Evolutionary conservation across 1,140 invertebrate genomes (phyloP).

Genomic region (Drepana arcuata): DNA sequence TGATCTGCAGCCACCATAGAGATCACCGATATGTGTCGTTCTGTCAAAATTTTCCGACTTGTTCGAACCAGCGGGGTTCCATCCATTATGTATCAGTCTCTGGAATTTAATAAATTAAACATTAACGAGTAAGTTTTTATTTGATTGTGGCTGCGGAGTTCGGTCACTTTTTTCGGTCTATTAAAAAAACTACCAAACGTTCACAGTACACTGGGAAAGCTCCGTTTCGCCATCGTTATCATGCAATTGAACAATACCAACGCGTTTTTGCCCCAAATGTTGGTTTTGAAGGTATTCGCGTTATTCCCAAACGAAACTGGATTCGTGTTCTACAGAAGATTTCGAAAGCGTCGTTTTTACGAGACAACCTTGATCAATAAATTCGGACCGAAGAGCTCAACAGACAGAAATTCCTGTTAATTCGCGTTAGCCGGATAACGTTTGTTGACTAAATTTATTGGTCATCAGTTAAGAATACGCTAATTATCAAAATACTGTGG

Average conservation of each 20-base stretch:
- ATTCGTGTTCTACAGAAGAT: conserved; percentile 25
- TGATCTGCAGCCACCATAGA: conserved; percentile 41
- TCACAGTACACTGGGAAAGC: conserved; percentile 61
- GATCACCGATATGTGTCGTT: conserved; percentile 46
- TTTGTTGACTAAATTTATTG: too few relatives aligned
- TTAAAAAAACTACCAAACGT: conserved; percentile 51
- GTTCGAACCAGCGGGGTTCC: conserved; percentile 47
- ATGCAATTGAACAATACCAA: conserved; percentile 36
- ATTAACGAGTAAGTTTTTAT: conserved; percentile 67
- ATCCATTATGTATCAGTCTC: conserved; percentile 60
- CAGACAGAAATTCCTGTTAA: too few relatives aligned
- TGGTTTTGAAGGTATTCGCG: conserved; percentile 30
- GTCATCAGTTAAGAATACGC: too few relatives aligned
- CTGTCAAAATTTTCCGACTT: conserved; percentile 57
- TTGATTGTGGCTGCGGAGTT: conserved; percentile 47
- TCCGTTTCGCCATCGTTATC: conserved; percentile 29
- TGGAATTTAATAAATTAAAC: conserved; percentile 61
- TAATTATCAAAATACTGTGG: conserved; percentile 23
- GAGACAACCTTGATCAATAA: conserved; percentile 25
- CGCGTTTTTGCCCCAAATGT: conserved; percentile 33
- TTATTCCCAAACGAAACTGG: conserved; percentile 38
- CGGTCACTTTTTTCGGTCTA: conserved; percentile 49
- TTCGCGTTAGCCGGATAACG: too few relatives aligned
- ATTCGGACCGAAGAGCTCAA: too few relatives aligned
- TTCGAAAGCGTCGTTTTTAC: conserved; percentile 29